Conservation (phyloP, 2,888 invertebrate species). For the Macaria liturata region DNA sequence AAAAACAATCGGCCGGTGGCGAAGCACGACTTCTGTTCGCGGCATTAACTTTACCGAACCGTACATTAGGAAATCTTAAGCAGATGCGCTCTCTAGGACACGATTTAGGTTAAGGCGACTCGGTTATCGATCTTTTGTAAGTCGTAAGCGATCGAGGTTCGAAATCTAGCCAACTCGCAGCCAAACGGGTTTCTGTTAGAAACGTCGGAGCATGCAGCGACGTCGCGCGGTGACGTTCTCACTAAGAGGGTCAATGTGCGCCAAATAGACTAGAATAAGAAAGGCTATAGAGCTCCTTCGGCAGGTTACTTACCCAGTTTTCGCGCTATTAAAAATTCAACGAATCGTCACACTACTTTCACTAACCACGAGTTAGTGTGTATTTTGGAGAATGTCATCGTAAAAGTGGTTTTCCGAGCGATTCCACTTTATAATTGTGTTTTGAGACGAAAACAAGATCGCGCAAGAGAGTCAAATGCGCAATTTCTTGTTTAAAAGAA, state of each 20-base stretch:
- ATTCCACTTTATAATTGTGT: conserved; percentile 6
- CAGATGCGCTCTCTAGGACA: conserved; percentile 17
- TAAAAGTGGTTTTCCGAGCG: conserved; percentile 27
- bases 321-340: conserved; percentile 77
- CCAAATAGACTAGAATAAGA: conserved; percentile 72
- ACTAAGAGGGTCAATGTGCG: conserved; percentile 65
- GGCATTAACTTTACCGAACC: conserved; percentile 11
- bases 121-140: conserved; percentile 26
- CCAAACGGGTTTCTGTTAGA: background rate
- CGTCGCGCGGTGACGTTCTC: conserved; percentile 42
- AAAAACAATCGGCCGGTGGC: conserved; percentile 22
- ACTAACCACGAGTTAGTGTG: conserved; percentile 60
- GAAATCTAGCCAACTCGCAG: conserved; percentile 5
- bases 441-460: no score
- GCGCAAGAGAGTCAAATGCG: background rate
- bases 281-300: conserved; percentile 69
- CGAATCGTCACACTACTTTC: conserved; percentile 79
- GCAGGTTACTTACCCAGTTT: conserved; percentile 75
- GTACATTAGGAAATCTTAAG: conserved; percentile 11
- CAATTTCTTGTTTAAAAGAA: conserved; percentile 1
- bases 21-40: conserved; percentile 19
- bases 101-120: conserved; percentile 22
- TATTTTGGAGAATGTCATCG: conserved; percentile 46
- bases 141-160: conserved; percentile 20
- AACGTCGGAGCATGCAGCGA: conserved; percentile 28